Conservation (phyloP, 1,140 invertebrate genomes). For the Drepana arcuata region DNA sequence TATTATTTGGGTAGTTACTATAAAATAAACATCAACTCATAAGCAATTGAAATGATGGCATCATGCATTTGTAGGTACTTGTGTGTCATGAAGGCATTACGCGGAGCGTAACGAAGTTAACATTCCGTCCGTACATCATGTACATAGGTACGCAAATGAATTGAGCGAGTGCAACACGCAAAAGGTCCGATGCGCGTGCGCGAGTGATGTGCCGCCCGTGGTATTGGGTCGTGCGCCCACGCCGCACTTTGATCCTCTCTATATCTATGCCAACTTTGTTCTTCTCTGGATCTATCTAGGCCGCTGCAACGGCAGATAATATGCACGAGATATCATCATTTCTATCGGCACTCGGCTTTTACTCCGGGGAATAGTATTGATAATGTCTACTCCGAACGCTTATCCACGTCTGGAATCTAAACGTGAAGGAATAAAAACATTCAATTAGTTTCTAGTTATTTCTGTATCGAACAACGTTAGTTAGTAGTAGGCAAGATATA, state of each 20-base stretch:
- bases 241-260: conserved; percentile 63
- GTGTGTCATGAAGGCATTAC: not conserved
- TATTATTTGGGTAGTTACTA: not conserved
- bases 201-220: conserved; percentile 40
- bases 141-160: conserved; percentile 23
- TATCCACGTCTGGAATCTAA: too few species aligned
- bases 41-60: not conserved
- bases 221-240: conserved; percentile 67
- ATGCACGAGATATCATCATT: conserved; percentile 29
- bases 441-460: not conserved
- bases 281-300: conserved; percentile 59
- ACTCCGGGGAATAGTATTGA: not conserved
- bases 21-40: not conserved
- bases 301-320: conserved; percentile 30
- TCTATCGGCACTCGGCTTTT: not conserved
- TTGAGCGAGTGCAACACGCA: conserved; percentile 30
- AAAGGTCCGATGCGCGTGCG: conserved; percentile 47
- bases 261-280: conserved; percentile 67
- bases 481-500: not conserved
- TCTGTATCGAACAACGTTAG: not conserved
- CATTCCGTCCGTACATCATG: not conserved
- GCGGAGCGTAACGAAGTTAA: not conserved
- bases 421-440: too few species aligned
- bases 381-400: not conserved
- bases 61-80: too few species aligned